phyloP scores from a whole-genome alignment of 2,797 vertebrate species.

The Pelodytes ibericus region DNA sequence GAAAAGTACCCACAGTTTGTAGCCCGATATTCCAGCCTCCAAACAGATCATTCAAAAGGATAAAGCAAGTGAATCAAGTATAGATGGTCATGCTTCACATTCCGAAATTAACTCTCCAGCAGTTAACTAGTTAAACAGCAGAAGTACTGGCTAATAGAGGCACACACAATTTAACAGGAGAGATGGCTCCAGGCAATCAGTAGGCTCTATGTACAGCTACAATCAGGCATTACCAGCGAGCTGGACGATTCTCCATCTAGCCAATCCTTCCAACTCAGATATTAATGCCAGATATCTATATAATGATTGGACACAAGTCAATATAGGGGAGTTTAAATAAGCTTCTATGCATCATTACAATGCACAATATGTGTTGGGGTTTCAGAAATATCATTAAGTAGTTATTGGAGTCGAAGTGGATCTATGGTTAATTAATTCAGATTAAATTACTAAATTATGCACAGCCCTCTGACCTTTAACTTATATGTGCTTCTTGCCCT shows the following conservation, averaged over 20 bases:
- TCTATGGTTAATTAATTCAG: too few relatives aligned
- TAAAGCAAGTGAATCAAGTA: neutral
- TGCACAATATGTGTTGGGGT: too few relatives aligned
- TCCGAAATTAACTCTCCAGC: neutral
- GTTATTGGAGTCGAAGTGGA: too few relatives aligned
- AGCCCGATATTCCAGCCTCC: neutral
- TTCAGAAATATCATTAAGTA: too few relatives aligned
- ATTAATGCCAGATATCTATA: too few relatives aligned
- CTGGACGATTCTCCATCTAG: too few relatives aligned
- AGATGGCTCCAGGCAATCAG: neutral
- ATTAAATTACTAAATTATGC: neutral
- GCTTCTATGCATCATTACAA: too few relatives aligned
- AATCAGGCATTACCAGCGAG: too few relatives aligned
- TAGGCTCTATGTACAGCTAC: too few relatives aligned
- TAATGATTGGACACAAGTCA: too few relatives aligned
- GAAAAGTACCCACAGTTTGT: neutral
- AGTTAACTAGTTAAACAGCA: constrained; percentile 17
- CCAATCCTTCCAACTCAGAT: too few relatives aligned
- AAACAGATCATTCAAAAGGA: neutral
- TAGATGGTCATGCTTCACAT: constrained; percentile 2
- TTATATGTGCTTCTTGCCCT: neutral
- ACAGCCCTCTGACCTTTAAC: neutral
- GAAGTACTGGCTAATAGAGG: neutral
- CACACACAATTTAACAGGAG: constrained; percentile 15
- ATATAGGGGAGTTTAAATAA: too few relatives aligned